phyloP scores from a whole-genome alignment of 1,140 invertebrate genomes.

The Argopecten irradians region DNA sequence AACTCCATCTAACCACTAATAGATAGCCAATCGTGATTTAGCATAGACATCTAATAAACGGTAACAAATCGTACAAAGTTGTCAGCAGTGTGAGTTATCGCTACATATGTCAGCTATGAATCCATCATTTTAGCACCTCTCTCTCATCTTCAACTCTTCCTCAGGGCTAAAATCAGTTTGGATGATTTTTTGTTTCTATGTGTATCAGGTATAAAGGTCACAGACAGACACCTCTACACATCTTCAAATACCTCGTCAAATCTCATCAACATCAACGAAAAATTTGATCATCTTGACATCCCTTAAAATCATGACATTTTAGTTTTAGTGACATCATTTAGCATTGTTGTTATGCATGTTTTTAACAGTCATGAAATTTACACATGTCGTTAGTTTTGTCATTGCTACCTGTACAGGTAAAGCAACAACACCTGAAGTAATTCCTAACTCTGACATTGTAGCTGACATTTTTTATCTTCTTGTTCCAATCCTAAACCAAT shows the following conservation, averaged over 20 bases:
- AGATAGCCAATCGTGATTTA: neutral
- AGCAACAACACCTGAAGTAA: neutral
- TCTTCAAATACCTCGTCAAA: neutral
- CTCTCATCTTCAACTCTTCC: neutral
- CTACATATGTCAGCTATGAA: neutral
- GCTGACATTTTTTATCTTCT: neutral
- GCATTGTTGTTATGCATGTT: neutral
- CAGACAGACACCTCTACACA: neutral
- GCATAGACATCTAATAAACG: neutral
- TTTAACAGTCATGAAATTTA: neutral
- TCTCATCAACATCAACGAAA: neutral
- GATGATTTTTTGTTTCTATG: neutral
- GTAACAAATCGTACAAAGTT: slow-evolving; percentile 9
- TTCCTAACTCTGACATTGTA: neutral
- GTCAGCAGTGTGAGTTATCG: neutral
- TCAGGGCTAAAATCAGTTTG: neutral
- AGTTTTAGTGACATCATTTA: neutral
- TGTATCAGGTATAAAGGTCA: too few species aligned
- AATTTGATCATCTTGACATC: neutral
- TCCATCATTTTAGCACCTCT: neutral
- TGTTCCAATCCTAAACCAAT: neutral
- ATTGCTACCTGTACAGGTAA: neutral
- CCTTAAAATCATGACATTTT: neutral
- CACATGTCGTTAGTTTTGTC: neutral
- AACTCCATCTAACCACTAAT: neutral